Evolutionary conservation across 2,888 invertebrate species (phyloP).

Genomic region (Platypus cylindrus): DNA sequence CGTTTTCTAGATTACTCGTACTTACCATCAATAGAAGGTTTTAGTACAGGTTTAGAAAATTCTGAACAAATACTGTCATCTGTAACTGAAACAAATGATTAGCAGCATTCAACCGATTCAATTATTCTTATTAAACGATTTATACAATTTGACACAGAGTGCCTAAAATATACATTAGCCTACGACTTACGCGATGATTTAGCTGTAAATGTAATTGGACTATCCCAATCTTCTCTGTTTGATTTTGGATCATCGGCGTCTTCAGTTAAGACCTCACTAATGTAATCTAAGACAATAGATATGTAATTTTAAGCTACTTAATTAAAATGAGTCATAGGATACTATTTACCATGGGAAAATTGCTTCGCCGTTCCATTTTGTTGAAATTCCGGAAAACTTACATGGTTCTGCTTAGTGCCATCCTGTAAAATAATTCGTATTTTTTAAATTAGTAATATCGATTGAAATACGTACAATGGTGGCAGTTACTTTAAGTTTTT

Average conservation of each 20-base stretch:
- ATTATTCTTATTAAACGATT: no score
- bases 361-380: conserved; percentile 81
- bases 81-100: conserved; percentile 37
- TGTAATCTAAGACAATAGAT: conserved; percentile 52
- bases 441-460: no score
- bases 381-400: conserved; percentile 80
- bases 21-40: conserved; percentile 38
- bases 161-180: conserved; percentile 7
- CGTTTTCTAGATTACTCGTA: conserved; percentile 9
- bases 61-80: conserved; percentile 37
- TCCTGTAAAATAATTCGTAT: no score
- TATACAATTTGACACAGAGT: no score
- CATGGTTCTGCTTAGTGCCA: conserved; percentile 76
- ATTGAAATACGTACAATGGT: no score
- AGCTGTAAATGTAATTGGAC: conserved; percentile 82
- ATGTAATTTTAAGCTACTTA: background rate
- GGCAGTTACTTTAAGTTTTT: conserved; percentile 59
- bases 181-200: conserved; percentile 81
- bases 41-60: conserved; percentile 33
- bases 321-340: background rate
- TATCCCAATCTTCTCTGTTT: conserved; percentile 63
- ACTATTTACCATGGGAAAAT: conserved; percentile 64
- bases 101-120: no score
- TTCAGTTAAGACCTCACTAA: conserved; percentile 70
- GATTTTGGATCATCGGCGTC: conserved; percentile 37